A percentile compares a stretch with the other conserved stretches of the same genome.
Evolutionary conservation across 2,888 invertebrate species (phyloP).

Genomic region (Drosophila neotestacea): DNA sequence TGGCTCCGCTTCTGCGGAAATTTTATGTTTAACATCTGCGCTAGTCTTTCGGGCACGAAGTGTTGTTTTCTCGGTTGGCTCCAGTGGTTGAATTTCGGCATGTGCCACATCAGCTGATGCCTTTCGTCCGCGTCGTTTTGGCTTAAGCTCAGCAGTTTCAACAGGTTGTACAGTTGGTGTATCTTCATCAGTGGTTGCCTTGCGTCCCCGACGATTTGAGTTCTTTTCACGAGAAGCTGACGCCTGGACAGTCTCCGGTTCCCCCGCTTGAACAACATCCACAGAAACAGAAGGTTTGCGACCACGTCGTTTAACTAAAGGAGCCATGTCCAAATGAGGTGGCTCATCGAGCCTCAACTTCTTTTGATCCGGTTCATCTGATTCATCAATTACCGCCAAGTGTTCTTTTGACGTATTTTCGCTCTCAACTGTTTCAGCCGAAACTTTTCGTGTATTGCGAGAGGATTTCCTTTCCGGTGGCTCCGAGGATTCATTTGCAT

Average conservation of each 20-base stretch:
- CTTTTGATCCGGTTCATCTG: slow-evolving; percentile 22
- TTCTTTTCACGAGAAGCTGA: slow-evolving; percentile 19
- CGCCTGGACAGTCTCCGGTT: slow-evolving; percentile 1
- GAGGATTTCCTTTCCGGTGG: slow-evolving; percentile 18
- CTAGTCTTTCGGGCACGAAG: slow-evolving; percentile 31
- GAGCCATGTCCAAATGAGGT: neutral
- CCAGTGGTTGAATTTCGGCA: neutral
- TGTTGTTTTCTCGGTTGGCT: slow-evolving; percentile 14
- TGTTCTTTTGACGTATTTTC: neutral
- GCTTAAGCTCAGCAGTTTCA: slow-evolving; percentile 21
- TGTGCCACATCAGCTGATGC: slow-evolving; percentile 24
- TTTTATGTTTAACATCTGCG: slow-evolving; percentile 16
- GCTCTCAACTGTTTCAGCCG: slow-evolving; percentile 34
- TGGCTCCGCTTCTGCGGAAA: slow-evolving; percentile 15
- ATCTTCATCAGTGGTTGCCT: slow-evolving; percentile 21
- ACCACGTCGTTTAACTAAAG: slow-evolving; percentile 27
- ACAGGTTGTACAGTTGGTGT: neutral
- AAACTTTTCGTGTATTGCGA: slow-evolving; percentile 47
- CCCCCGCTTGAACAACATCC: neutral
- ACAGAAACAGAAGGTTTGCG: slow-evolving; percentile 27
- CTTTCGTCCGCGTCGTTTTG: slow-evolving; percentile 37
- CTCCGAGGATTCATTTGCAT: neutral
- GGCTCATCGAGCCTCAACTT: neutral
- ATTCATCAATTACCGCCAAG: slow-evolving; percentile 25
- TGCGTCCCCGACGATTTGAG: slow-evolving; percentile 38